Percentiles rank a stretch among this genome's conserved stretches.
phyloP scores from a whole-genome alignment of 2,113 vertebrate species.

The Aspidoscelis tigris region DNA sequence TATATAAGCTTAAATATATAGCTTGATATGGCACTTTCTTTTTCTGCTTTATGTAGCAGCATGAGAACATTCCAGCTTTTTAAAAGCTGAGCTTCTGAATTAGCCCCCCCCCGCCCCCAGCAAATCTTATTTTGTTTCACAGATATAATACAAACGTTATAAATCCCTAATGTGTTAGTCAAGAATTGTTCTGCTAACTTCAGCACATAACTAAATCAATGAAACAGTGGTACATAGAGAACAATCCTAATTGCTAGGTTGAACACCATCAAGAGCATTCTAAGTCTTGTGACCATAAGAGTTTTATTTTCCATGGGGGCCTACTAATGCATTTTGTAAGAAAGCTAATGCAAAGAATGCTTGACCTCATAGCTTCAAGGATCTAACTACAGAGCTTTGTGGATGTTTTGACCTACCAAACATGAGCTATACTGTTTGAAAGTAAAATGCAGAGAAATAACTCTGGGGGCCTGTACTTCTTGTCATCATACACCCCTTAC shows the following conservation, averaged over 20 bases:
- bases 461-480: not conserved
- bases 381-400: not conserved
- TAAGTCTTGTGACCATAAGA: conserved; percentile 4
- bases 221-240: conserved; percentile 35
- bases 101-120: not conserved
- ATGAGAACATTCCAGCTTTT: not conserved
- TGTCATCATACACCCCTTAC: not conserved
- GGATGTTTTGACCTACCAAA: conserved; percentile 8
- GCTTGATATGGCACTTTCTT: not conserved
- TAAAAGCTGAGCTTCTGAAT: not conserved
- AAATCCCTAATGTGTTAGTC: not conserved
- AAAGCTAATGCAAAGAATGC: not conserved
- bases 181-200: conserved; percentile 32
- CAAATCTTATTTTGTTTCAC: accelerated
- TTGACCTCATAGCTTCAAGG: conserved; percentile 17
- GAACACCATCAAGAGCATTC: not conserved
- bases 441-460: not conserved
- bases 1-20: not conserved
- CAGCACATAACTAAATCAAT: conserved; percentile 38
- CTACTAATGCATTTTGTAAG: conserved; percentile 41
- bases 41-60: not conserved
- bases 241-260: conserved; percentile 13
- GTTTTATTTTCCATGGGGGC: conserved; percentile 31
- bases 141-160: conserved; percentile 10
- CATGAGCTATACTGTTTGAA: not conserved